A percentile compares a stretch with the other conserved stretches of the same genome.
These are phyloP conservation scores for Tarsius wallacei DNA, from an alignment of 2,797 vertebrate species.

Conservation along the genomic window DNA sequence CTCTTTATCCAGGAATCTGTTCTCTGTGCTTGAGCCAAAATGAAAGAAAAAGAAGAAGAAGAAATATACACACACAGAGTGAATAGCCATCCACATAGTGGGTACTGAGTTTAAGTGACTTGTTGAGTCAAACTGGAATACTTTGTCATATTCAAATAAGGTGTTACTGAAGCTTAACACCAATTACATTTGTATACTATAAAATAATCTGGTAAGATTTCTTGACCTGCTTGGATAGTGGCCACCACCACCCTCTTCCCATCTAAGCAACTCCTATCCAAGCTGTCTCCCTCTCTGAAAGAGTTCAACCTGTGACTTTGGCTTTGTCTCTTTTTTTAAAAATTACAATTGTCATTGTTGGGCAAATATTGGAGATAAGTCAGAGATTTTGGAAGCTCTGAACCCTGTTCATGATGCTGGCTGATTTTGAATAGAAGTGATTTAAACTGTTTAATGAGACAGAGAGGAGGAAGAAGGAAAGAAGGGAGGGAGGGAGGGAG, in stretches of 20 bases:
- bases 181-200: background rate
- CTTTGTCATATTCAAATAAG: background rate
- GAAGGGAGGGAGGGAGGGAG: accelerated
- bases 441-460: background rate
- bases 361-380: background rate
- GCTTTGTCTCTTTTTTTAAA: background rate
- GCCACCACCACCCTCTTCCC: no score
- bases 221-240: background rate
- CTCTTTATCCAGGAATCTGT: background rate
- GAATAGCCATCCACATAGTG: background rate
- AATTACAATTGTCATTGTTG: background rate
- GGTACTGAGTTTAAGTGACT: background rate
- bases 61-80: background rate
- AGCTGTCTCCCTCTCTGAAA: background rate
- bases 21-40: background rate
- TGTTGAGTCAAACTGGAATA: background rate
- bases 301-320: background rate
- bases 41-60: background rate
- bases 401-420: background rate
- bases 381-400: background rate
- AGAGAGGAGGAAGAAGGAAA: no score
- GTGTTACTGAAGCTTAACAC: background rate
- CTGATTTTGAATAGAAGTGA: background rate
- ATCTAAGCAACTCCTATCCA: background rate
- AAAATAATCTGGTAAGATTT: background rate